phyloP scores from a whole-genome alignment of 2,888 invertebrate genomes.

The Elysia crispata region DNA sequence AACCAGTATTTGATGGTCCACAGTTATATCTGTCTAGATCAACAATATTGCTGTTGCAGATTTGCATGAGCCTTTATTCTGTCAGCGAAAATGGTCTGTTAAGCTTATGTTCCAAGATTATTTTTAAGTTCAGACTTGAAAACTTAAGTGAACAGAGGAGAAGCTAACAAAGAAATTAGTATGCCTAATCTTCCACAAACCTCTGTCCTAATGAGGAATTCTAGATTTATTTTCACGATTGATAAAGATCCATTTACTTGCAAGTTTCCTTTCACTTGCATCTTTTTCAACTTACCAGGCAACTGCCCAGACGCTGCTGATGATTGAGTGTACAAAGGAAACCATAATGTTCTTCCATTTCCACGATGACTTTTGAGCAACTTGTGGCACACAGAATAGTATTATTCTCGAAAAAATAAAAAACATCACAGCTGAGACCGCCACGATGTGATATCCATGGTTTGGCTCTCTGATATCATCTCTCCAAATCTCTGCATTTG shows the following conservation, averaged over 20 bases:
- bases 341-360: slow-evolving; percentile 52
- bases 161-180: too few relatives aligned
- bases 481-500: slow-evolving; percentile 40
- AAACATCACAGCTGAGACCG: slow-evolving; percentile 39
- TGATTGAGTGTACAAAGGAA: slow-evolving; percentile 48
- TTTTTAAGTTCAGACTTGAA: too few relatives aligned
- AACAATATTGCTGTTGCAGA: too few relatives aligned
- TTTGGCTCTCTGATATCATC: slow-evolving; percentile 16
- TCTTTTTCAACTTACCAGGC: slow-evolving; percentile 47
- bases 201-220: too few relatives aligned
- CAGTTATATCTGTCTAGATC: too few relatives aligned
- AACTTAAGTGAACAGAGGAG: too few relatives aligned
- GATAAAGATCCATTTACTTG: neutral
- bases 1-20: too few relatives aligned
- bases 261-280: neutral
- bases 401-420: slow-evolving; percentile 38
- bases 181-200: too few relatives aligned
- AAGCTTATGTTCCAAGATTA: too few relatives aligned
- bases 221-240: neutral
- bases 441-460: slow-evolving; percentile 39
- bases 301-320: slow-evolving; percentile 46
- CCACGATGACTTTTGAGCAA: slow-evolving; percentile 37
- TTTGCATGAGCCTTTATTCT: too few relatives aligned
- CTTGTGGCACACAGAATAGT: neutral
- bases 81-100: too few relatives aligned